These are phyloP conservation scores for Pangasius krempfi DNA, from an alignment of 2,797 vertebrate genomes.

Conservation along the genomic window DNA sequence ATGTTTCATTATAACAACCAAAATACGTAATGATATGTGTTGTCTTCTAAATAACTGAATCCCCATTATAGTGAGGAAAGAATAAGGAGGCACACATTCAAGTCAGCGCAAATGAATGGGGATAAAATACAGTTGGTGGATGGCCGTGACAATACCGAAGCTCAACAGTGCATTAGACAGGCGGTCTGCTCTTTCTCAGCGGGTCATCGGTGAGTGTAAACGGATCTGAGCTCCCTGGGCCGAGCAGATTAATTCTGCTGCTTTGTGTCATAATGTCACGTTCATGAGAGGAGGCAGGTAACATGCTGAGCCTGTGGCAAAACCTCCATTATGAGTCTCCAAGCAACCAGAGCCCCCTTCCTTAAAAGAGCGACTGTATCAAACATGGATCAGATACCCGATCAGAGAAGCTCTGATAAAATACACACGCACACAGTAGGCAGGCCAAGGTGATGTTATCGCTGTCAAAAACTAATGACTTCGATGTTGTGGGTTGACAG, in stretches of 20 bases:
- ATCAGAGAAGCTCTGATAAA: constrained; percentile 36
- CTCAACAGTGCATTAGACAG: constrained; percentile 9
- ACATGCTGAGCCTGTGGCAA: constrained; percentile 44
- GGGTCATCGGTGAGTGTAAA: constrained; percentile 29
- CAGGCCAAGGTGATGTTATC: constrained; percentile 30
- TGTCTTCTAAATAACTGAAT: neutral
- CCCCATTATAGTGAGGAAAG: neutral
- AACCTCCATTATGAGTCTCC: constrained; percentile 55
- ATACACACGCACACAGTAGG: neutral
- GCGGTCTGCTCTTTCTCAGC: constrained; percentile 39
- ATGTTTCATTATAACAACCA: neutral
- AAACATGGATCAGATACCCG: constrained; percentile 29
- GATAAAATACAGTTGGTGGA: constrained; percentile 6
- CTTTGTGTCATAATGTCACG: constrained; percentile 54
- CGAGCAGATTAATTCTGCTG: constrained; percentile 50
- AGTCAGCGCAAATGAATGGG: neutral
- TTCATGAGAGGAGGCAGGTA: constrained; percentile 54
- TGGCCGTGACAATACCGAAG: constrained; percentile 16
- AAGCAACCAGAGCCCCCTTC: constrained; percentile 52
- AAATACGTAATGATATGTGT: neutral
- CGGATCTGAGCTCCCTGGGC: constrained; percentile 30
- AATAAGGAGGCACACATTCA: neutral
- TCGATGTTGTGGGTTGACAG: constrained; percentile 13
- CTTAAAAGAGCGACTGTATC: constrained; percentile 15
- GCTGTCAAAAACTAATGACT: constrained; percentile 29